phyloP scores from a whole-genome alignment of 2,888 invertebrate genomes.

The Eristalis pertinax region DNA sequence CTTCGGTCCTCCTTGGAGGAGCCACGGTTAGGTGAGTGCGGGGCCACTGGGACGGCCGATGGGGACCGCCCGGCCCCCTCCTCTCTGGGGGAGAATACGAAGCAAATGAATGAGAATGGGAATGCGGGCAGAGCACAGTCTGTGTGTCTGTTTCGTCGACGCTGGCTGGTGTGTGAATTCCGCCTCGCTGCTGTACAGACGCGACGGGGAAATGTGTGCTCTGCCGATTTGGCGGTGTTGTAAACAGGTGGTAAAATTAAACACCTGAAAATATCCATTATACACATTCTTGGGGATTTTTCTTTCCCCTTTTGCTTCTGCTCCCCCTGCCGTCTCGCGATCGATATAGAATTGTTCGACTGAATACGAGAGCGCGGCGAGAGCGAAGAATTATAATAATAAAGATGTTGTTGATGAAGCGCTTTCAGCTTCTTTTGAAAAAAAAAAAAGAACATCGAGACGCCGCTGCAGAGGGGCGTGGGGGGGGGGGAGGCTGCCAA shows the following conservation, averaged over 20 bases:
- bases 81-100: neutral
- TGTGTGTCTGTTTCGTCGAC: no score
- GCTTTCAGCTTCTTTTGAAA: no score
- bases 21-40: neutral
- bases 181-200: no score
- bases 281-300: constrained; percentile 45
- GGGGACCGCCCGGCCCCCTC: neutral
- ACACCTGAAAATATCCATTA: constrained; percentile 65
- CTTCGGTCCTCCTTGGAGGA: neutral
- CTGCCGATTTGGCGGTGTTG: constrained; percentile 54
- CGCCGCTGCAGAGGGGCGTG: neutral
- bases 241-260: constrained; percentile 72
- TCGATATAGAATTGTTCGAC: neutral
- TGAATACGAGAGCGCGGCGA: neutral
- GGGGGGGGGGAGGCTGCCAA: neutral
- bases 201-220: constrained; percentile 27
- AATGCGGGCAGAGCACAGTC: neutral
- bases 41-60: neutral
- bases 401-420: constrained; percentile 33
- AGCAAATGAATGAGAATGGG: neutral
- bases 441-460: constrained; percentile 10
- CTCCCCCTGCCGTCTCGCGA: neutral
- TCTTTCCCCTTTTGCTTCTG: neutral
- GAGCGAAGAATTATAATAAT: constrained; percentile 19
- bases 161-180: no score